Percentiles rank a stretch among this genome's conserved stretches.
Evolutionary conservation across 37 sponge, comb jelly and placozoan genomes (phyloP).

Genomic region (Bolinopsis microptera): DNA sequence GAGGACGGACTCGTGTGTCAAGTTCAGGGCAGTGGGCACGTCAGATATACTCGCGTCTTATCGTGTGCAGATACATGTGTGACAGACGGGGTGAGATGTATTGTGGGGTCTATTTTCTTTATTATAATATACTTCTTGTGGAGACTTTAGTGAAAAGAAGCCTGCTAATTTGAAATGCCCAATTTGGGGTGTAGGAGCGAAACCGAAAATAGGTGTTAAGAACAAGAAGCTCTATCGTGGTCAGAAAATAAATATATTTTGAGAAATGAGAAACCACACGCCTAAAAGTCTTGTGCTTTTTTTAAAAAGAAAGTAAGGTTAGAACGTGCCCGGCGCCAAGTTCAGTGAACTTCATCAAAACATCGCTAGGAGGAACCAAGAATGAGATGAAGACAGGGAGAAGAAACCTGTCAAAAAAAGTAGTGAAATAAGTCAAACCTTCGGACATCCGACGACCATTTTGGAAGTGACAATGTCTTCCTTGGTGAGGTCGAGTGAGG

Average conservation of each 20-base stretch:
- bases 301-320: background rate
- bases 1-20: background rate
- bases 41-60: no score
- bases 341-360: background rate
- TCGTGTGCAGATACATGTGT: no score
- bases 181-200: background rate
- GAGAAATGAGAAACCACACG: background rate
- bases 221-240: background rate
- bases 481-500: conserved; percentile 33
- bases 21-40: no score
- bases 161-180: background rate
- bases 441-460: conserved; percentile 36
- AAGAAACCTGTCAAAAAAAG: no score
- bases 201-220: background rate
- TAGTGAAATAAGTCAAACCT: background rate
- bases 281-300: background rate
- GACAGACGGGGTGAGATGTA: no score
- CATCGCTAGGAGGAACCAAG: no score
- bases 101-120: no score
- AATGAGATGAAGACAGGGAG: no score
- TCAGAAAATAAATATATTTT: background rate
- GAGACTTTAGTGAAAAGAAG: background rate
- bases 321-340: background rate
- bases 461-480: conserved; percentile 32
- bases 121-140: no score